Percentiles rank a stretch among this genome's conserved stretches.
Conservation (phyloP, 2,113 vertebrate species). For the Columbina picui region DNA sequence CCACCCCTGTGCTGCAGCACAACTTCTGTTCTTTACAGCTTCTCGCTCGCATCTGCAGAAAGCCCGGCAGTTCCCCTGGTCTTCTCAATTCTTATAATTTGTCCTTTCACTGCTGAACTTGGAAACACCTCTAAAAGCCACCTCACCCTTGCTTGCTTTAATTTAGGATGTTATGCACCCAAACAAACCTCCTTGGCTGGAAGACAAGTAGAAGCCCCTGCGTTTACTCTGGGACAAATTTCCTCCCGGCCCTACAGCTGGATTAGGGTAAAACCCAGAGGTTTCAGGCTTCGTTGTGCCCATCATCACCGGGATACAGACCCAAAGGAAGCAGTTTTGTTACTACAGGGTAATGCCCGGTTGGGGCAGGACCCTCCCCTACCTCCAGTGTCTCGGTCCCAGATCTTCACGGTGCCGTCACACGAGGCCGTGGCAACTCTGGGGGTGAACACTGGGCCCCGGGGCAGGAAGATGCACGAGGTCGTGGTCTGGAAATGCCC, state of each 20-base stretch:
- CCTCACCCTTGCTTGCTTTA: background rate
- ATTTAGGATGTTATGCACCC: rapidly evolving
- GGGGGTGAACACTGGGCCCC: slow-evolving; percentile 31
- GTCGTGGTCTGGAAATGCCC: slow-evolving; percentile 90
- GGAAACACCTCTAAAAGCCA: background rate
- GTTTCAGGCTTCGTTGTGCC: background rate
- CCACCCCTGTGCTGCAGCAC: background rate
- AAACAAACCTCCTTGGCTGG: no score
- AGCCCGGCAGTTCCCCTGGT: background rate
- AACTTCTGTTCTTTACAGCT: background rate
- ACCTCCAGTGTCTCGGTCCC: slow-evolving; percentile 92
- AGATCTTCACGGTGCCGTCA: slow-evolving; percentile 89
- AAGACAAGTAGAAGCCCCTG: background rate
- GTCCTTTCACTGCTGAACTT: background rate
- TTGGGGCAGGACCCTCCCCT: background rate
- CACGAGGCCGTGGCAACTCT: slow-evolving; percentile 87
- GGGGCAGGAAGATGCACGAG: slow-evolving; percentile 88
- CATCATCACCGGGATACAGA: background rate
- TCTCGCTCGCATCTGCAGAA: rapidly evolving
- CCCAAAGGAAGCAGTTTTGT: background rate
- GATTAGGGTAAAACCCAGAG: background rate
- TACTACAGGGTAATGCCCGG: rapidly evolving
- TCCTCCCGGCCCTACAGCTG: background rate
- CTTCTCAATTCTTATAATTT: background rate
- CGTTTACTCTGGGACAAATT: background rate